These are phyloP conservation scores for Aphidoletes aphidimyza DNA, from an alignment of 2,888 invertebrate species.

Conservation along the genomic window DNA sequence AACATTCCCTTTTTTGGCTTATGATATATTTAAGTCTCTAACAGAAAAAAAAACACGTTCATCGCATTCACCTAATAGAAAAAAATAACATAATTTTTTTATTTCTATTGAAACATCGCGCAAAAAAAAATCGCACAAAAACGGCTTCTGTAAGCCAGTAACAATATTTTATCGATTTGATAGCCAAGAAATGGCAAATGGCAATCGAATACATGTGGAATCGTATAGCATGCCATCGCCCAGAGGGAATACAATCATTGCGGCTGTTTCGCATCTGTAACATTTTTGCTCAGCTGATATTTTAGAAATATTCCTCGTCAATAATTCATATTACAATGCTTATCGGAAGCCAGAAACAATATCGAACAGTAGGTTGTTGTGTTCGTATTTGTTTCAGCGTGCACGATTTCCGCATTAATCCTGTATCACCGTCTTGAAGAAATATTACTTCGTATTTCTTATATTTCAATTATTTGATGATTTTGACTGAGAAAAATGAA, in stretches of 20 bases:
- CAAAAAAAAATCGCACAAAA: neutral
- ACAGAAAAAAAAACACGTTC: neutral
- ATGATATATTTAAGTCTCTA: slow-evolving; percentile 22
- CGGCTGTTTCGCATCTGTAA: neutral
- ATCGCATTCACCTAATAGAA: neutral
- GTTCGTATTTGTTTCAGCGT: too few relatives aligned
- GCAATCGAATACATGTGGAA: slow-evolving; percentile 16
- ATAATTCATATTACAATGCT: slow-evolving; percentile 7
- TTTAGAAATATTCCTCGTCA: neutral
- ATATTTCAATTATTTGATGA: slow-evolving; percentile 47
- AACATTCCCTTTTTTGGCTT: neutral
- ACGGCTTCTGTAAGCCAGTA: neutral
- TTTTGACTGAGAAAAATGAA: slow-evolving; percentile 17
- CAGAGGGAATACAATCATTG: neutral
- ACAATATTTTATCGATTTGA: slow-evolving; percentile 31
- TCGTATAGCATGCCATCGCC: neutral
- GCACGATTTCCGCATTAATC: too few relatives aligned
- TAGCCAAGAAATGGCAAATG: slow-evolving; percentile 9
- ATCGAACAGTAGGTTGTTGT: too few relatives aligned
- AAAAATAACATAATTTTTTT: slow-evolving; percentile 5
- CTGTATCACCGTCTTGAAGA: too few relatives aligned
- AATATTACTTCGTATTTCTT: neutral
- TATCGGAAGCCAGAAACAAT: slow-evolving; percentile 2
- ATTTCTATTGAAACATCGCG: neutral
- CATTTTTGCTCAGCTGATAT: neutral